A percentile compares a stretch with the other conserved stretches of the same genome.
Evolutionary conservation across 2,113 vertebrate genomes (phyloP).

Genomic region (Tachysurus fulvidraco): DNA sequence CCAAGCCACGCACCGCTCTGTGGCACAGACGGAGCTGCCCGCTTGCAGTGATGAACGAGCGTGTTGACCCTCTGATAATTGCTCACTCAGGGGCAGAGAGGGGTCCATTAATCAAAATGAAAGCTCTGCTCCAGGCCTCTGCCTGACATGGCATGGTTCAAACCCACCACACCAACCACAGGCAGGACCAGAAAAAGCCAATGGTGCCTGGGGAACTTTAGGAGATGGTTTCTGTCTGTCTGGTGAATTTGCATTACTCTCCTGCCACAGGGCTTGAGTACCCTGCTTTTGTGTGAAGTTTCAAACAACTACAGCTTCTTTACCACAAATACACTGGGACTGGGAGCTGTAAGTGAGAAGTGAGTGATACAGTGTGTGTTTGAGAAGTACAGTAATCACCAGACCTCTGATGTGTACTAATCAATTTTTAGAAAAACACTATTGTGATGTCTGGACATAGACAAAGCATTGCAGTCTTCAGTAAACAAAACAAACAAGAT

Average conservation of each 20-base stretch:
- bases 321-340: background rate
- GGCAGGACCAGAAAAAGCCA: constrained; percentile 22
- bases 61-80: constrained; percentile 78
- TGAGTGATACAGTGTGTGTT: background rate
- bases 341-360: background rate
- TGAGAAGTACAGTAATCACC: constrained; percentile 4
- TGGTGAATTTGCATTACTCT: constrained; percentile 18
- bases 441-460: constrained; percentile 41
- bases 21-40: constrained; percentile 55
- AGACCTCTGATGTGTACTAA: constrained; percentile 26
- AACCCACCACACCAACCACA: constrained; percentile 46
- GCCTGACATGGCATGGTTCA: constrained; percentile 44
- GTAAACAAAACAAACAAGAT: constrained; percentile 54
- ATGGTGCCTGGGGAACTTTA: background rate
- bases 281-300: constrained; percentile 6
- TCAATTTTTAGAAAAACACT: constrained; percentile 57
- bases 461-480: constrained; percentile 42
- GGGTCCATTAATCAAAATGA: constrained; percentile 82
- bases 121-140: constrained; percentile 64
- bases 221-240: constrained; percentile 21
- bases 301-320: constrained; percentile 22
- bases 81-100: constrained; percentile 79
- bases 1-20: constrained; percentile 45
- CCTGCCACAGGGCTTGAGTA: background rate
- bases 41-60: constrained; percentile 78